A percentile compares a stretch with the other conserved stretches of the same genome.
phyloP scores from a whole-genome alignment of 2,113 vertebrate genomes.

The Pitta sordida region DNA sequence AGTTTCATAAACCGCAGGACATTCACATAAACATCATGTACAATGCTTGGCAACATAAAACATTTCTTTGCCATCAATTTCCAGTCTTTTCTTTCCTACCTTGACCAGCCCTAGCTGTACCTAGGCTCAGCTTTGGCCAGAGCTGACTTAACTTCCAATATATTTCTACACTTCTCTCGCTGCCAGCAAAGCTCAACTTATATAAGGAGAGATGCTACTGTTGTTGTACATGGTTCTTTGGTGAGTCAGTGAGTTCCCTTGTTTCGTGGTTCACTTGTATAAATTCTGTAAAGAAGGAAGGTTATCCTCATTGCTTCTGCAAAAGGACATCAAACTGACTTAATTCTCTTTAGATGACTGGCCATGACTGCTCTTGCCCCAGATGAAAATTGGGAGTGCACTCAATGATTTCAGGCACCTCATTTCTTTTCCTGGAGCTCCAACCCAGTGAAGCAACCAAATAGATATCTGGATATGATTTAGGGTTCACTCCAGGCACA shows the following conservation, averaged over 20 bases:
- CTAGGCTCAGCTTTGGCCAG: not conserved
- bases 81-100: not conserved
- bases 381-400: not conserved
- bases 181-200: not conserved
- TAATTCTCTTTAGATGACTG: not conserved
- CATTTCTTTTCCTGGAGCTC: not conserved
- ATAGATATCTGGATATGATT: not conserved
- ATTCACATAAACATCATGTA: not conserved
- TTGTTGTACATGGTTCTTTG: not conserved
- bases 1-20: not conserved
- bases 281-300: not conserved
- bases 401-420: not conserved
- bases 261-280: not conserved
- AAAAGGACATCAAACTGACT: not conserved
- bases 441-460: not conserved
- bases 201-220: not conserved
- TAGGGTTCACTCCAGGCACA: not conserved
- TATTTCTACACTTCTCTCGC: not conserved
- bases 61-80: not conserved
- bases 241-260: not conserved
- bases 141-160: not conserved
- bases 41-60: not conserved
- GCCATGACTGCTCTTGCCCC: not conserved
- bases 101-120: not conserved
- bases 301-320: not conserved